phyloP scores from a whole-genome alignment of 1,140 invertebrate genomes.

The Agraylea sexmaculata region DNA sequence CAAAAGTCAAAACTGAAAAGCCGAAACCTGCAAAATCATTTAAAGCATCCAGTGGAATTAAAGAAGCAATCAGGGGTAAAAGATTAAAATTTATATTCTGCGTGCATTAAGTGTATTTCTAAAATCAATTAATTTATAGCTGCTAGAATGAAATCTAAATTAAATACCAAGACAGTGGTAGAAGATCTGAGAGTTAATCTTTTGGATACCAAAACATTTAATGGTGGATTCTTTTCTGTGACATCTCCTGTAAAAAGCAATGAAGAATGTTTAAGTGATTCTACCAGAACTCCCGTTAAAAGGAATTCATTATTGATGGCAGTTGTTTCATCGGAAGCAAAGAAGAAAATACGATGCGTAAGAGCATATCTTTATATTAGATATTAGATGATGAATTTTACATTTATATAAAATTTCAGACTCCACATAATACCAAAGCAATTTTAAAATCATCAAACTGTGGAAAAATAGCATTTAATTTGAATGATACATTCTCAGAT shows the following conservation, averaged over 20 bases:
- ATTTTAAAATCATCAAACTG: conserved; percentile 3
- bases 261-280: background rate
- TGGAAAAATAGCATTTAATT: background rate
- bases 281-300: conserved; percentile 1
- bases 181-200: background rate
- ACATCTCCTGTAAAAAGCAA: conserved; percentile 14
- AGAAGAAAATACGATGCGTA: conserved; percentile 11
- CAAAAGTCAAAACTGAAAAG: conserved; percentile 10
- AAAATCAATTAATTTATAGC: conserved; percentile 10
- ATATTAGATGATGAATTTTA: background rate
- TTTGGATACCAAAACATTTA: conserved; percentile 5
- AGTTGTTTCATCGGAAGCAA: conserved; percentile 15
- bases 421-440: conserved; percentile 1
- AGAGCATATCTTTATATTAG: conserved; percentile 1
- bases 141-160: conserved; percentile 15
- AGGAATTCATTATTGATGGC: conserved; percentile 8
- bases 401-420: conserved; percentile 2
- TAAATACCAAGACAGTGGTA: background rate
- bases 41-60: conserved; percentile 12
- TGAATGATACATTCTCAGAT: background rate
- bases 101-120: background rate
- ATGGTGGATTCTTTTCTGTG: conserved; percentile 18
- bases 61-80: conserved; percentile 18
- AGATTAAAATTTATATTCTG: background rate
- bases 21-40: conserved; percentile 6